Evolutionary conservation across 2,797 vertebrate genomes (phyloP).

Genomic region (Oceanodroma leucorhoa): DNA sequence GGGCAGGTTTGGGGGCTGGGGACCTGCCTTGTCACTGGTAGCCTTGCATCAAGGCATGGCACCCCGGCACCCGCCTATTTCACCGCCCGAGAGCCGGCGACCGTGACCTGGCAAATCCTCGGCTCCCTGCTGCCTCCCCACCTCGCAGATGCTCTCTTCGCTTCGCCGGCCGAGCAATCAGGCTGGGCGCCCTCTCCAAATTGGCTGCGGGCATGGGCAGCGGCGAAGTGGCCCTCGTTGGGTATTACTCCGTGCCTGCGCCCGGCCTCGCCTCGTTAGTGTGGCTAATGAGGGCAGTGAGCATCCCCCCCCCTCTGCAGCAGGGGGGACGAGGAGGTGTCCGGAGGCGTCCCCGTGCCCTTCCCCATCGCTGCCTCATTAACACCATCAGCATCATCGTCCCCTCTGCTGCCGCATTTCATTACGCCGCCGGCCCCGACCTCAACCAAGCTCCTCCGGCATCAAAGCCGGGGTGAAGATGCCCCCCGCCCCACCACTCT

Average conservation of each 20-base stretch:
- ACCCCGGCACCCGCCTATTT: background rate
- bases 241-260: background rate
- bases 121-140: background rate
- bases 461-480: background rate
- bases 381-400: background rate
- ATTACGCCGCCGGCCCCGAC: background rate
- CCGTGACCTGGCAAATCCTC: accelerated
- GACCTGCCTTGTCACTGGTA: background rate
- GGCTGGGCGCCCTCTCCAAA: background rate
- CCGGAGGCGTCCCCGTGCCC: background rate
- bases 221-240: slow-evolving; percentile 39
- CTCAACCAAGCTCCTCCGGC: background rate
- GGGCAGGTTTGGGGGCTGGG: background rate
- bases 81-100: accelerated
- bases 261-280: slow-evolving; percentile 11
- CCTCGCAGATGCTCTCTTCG: background rate
- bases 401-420: background rate
- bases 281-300: background rate
- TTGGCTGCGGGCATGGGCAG: background rate
- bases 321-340: background rate
- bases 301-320: background rate
- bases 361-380: background rate
- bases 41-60: background rate
- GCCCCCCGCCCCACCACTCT: background rate
- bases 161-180: background rate